Evolutionary conservation across 1,140 invertebrate species (phyloP), one percentile per base, ranked within the genome.

Genomic region (Scaptomyza hsui): DNA sequence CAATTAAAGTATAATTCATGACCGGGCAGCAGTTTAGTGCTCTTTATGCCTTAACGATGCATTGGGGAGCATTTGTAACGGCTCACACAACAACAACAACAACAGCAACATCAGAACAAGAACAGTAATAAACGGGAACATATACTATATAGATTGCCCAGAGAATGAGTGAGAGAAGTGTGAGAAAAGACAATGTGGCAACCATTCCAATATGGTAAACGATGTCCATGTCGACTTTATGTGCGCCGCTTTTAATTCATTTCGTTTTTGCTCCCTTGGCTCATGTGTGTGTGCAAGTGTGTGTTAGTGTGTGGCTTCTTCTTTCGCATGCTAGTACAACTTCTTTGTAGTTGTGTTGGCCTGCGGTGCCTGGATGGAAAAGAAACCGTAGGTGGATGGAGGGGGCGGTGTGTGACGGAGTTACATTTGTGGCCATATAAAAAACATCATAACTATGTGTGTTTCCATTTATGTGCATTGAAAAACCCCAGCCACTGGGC

Each of bases 1-100:
- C 82, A 88, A 88, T 88, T 88, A 82, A 78, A 88, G 76, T 72
- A 78, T 88, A 86, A 88, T 88, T 88, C 83, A 88, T 88, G 78
- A 75, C 82, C 71, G 35, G 32, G 32, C 45, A 75, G 78, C 78
- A 88, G 78, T 80, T 88, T 88, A 88, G 78, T 78, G 78, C 77
- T 78, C 78, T 82, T 86, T 86, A 86, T 86, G 63, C 75, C 32
- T 77, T 62, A 86, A 88, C 80, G 68, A 72, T 77, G 79, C 82
- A 64, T 83, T 77, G 64, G 82, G 73, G 82, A 88, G 75, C 78
- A 81, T 88, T 88, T 88, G 78, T 75, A 75, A 60, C 70, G 60
- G 15, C 48, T n/a, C n/a, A 75, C 39, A 42, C 12, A 42, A 9
- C 7, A 67, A 63, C 60, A 73, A 21, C 21, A 56, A 49, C 39